These are phyloP conservation scores for Cylas formicarius DNA, from an alignment of 1,140 invertebrate genomes.

Conservation along the genomic window DNA sequence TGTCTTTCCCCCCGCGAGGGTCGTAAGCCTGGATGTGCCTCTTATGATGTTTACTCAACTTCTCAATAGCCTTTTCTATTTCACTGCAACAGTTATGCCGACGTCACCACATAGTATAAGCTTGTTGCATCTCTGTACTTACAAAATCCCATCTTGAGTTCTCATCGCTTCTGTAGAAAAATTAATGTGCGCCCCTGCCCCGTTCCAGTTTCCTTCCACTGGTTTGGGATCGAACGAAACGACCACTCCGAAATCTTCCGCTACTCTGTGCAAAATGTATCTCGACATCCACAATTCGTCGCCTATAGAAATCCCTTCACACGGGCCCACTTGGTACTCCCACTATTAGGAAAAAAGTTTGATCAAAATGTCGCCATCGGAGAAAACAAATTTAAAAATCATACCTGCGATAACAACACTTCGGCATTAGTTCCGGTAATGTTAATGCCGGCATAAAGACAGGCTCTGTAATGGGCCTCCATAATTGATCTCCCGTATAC, in stretches of 20 bases:
- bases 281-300: constrained; percentile 88
- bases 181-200: constrained; percentile 83
- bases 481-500: constrained; percentile 90
- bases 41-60: constrained; percentile 70
- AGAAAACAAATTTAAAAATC: constrained; percentile 26
- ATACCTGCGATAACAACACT: constrained; percentile 80
- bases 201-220: constrained; percentile 79
- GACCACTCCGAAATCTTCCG: constrained; percentile 86
- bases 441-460: constrained; percentile 82
- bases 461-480: constrained; percentile 73
- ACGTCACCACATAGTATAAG: too few relatives aligned
- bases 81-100: constrained; percentile 53
- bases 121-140: too few relatives aligned
- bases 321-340: constrained; percentile 59
- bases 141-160: constrained; percentile 62
- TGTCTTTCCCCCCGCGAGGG: constrained; percentile 72
- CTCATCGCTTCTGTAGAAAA: constrained; percentile 86
- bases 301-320: constrained; percentile 71
- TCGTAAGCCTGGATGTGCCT: constrained; percentile 87
- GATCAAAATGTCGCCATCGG: too few relatives aligned
- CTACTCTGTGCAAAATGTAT: constrained; percentile 77
- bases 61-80: constrained; percentile 74
- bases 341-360: constrained; percentile 26
- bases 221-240: constrained; percentile 82
- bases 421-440: constrained; percentile 89